Conservation (phyloP, 1,140 invertebrate genomes). For the Agraylea sexmaculata region DNA sequence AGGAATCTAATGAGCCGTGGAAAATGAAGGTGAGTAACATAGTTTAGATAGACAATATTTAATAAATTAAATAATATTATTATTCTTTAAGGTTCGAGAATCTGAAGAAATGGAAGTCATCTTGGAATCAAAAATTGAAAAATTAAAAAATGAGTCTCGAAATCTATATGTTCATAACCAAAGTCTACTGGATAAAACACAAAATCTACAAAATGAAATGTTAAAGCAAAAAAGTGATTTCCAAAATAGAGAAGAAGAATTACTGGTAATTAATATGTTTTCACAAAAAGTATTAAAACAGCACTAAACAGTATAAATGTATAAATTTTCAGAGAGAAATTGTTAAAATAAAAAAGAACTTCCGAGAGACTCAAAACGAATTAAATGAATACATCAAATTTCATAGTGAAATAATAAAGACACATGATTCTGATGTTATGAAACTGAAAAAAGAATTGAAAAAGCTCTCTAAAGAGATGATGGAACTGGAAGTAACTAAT, state of each 20-base stretch:
- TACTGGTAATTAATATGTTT: too few relatives aligned
- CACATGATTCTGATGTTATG: constrained; percentile 35
- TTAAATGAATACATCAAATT: constrained; percentile 32
- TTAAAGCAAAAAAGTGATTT: constrained; percentile 40
- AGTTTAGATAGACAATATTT: neutral
- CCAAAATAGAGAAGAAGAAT: constrained; percentile 31
- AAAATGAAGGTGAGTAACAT: constrained; percentile 29
- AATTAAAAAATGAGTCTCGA: constrained; percentile 38
- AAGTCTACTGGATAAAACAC: constrained; percentile 27
- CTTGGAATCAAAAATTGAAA: constrained; percentile 37
- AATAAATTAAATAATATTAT: neutral
- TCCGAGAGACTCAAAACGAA: constrained; percentile 34
- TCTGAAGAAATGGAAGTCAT: constrained; percentile 41
- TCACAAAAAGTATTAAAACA: too few relatives aligned
- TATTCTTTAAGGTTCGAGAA: constrained; percentile 24
- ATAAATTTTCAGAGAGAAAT: constrained; percentile 37
- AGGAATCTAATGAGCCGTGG: constrained; percentile 29
- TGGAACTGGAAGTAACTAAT: constrained; percentile 46
- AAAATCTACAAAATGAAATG: constrained; percentile 32
- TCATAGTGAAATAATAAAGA: constrained; percentile 34
- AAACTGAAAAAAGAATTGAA: constrained; percentile 37
- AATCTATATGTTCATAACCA: constrained; percentile 32
- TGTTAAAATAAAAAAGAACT: constrained; percentile 29
- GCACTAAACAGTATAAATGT: too few relatives aligned
- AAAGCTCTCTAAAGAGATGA: constrained; percentile 38